Base-by-base conservation (phyloP, 2,888 invertebrate genomes). In the Oscheius myriophilus region DNA sequence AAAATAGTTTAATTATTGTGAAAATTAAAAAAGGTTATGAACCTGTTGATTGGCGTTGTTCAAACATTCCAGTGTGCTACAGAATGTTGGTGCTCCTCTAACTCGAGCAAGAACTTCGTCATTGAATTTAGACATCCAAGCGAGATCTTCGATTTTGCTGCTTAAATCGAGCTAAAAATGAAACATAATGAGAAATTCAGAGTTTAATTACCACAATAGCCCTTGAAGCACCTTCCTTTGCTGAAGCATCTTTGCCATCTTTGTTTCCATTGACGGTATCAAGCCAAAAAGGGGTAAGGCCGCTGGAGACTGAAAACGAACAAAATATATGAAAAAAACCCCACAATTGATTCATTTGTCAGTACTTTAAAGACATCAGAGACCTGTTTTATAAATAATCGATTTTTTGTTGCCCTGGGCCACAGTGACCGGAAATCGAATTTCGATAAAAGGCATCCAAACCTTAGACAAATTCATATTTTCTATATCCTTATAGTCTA, bases 251-350 rank as follows among this genome's bases (percentile, higher is more conserved):
- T 53, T 64, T 71, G 2, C 70, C 70, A 53, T 73, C 73, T 26
- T 11, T 21, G n/a, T 73, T 73, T 6, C 61, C 59, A 1, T 58
- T 59, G 7, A 42, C 26, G n/a, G 51, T 25, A 43, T 68, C 71
- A 25, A 69, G 67, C 78, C 78, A 78, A 25, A 78, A 53, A 11
- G 78, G 78, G 2, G 70, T 25, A 18, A 72, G 26, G 21, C 78
- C 78, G 43, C 69, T 72, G 18, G 73, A 71, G 39, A 78, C 78
- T 78, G 67, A 23, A 59, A 58, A 11, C 4, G 41, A 39, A n/a
- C 11, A 21, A 9, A 25, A 6, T 3, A 3, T 3, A 53, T 53
- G 18, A 46, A 14, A 46, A n/a, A 11, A 18, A 14, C 4, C 4
- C 46, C 16, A 46, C 4, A 46, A n/a, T n/a, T n/a, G n/a, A n/a